Conservation (phyloP, 2,888 invertebrate species). For the Allophyes oxyacanthae region DNA sequence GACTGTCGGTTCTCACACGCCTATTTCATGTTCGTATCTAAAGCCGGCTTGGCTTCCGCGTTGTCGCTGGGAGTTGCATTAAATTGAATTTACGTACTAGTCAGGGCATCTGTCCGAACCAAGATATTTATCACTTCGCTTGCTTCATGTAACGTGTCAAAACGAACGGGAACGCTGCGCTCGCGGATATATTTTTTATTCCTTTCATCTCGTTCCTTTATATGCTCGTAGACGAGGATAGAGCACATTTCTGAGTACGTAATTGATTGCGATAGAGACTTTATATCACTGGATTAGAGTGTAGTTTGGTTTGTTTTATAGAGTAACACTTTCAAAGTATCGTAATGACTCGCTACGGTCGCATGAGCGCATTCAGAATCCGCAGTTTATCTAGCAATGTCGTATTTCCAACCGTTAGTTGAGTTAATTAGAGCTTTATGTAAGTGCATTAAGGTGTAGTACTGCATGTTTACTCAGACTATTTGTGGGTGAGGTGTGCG, state of each 20-base stretch:
- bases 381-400: conserved; percentile 64
- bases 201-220: conserved; percentile 66
- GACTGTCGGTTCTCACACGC: conserved; percentile 75
- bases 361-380: conserved; percentile 86
- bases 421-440: conserved; percentile 60
- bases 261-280: conserved; percentile 70
- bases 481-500: conserved; percentile 71
- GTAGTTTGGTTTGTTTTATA: conserved; percentile 73
- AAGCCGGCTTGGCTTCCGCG: conserved; percentile 69
- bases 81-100: conserved; percentile 68
- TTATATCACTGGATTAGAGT: conserved; percentile 75
- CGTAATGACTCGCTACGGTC: conserved; percentile 87
- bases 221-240: conserved; percentile 69
- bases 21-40: conserved; percentile 61
- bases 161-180: conserved; percentile 79
- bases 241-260: conserved; percentile 53
- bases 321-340: conserved; percentile 80
- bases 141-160: conserved; percentile 81
- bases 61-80: conserved; percentile 70
- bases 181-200: conserved; percentile 80
- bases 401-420: conserved; percentile 58
- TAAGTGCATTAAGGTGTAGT: conserved; percentile 58
- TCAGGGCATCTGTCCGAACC: conserved; percentile 72
- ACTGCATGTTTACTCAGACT: conserved; percentile 52
- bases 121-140: conserved; percentile 82